Percentiles rank a stretch among this genome's conserved stretches.
Conservation (phyloP, 2,888 invertebrate species). For the Auanema freiburgensis region DNA sequence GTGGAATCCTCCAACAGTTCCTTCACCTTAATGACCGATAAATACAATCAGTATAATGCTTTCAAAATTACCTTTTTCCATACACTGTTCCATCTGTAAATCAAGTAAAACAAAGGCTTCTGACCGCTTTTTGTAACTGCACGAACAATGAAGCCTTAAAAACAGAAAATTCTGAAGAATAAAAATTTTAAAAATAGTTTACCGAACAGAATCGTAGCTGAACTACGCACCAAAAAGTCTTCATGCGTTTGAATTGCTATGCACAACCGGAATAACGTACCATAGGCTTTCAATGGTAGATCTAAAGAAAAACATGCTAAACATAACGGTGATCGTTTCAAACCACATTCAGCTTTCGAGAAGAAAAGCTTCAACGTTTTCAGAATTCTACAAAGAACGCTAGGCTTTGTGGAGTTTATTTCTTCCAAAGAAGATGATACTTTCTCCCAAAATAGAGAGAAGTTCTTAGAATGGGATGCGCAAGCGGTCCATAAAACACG, state of each 20-base stretch:
- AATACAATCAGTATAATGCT: neutral
- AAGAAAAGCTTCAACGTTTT: slow-evolving; percentile 19
- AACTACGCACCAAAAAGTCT: slow-evolving; percentile 16
- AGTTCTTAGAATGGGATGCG: neutral
- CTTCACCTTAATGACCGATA: too few relatives aligned
- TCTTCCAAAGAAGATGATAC: slow-evolving; percentile 1
- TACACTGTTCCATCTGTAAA: neutral
- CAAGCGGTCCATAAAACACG: slow-evolving; percentile 18
- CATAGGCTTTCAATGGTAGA: slow-evolving; percentile 4
- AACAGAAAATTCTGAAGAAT: slow-evolving; percentile 4
- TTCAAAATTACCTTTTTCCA: neutral
- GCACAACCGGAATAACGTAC: slow-evolving; percentile 14
- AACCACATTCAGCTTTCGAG: slow-evolving; percentile 18
- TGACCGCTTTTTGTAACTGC: slow-evolving; percentile 7
- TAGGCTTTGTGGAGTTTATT: neutral
- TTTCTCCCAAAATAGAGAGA: slow-evolving; percentile 1
- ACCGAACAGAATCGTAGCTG: slow-evolving; percentile 22
- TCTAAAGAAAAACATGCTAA: slow-evolving; percentile 2
- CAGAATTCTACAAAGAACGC: slow-evolving; percentile 8
- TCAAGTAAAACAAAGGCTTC: slow-evolving; percentile 11
- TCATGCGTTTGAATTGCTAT: slow-evolving; percentile 11
- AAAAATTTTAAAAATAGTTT: slow-evolving; percentile 7
- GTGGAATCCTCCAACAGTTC: too few relatives aligned
- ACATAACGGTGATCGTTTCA: neutral
- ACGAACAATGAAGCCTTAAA: slow-evolving; percentile 16